These are phyloP conservation scores for Sweltsa coloradensis DNA, from an alignment of 1,140 invertebrate species.

Conservation along the genomic window DNA sequence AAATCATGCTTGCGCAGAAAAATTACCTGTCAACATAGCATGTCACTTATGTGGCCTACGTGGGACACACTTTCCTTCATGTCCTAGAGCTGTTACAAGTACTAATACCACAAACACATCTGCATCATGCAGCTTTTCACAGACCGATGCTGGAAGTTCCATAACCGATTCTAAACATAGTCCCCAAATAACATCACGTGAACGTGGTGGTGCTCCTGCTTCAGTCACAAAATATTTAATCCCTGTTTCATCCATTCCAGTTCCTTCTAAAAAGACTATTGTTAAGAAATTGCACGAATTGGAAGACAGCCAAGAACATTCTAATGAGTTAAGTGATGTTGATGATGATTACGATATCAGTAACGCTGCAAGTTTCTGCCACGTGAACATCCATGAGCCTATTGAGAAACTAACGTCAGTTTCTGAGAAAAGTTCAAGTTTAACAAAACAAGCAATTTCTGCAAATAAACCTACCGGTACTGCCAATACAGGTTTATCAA, in stretches of 20 bases:
- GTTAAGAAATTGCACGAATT: background rate
- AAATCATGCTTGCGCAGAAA: slow-evolving; percentile 46
- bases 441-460: too few relatives aligned
- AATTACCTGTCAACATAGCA: slow-evolving; percentile 10
- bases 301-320: slow-evolving; percentile 1
- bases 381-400: slow-evolving; percentile 14
- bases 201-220: too few relatives aligned
- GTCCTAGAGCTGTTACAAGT: slow-evolving; percentile 17
- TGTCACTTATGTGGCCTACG: slow-evolving; percentile 30
- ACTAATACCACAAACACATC: too few relatives aligned
- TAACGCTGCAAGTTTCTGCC: slow-evolving; percentile 16
- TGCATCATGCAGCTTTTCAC: too few relatives aligned
- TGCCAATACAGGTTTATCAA: too few relatives aligned
- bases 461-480: too few relatives aligned
- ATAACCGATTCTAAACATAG: too few relatives aligned
- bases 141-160: too few relatives aligned
- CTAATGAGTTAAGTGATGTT: slow-evolving; percentile 7
- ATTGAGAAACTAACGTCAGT: slow-evolving; percentile 16
- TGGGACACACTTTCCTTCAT: slow-evolving; percentile 25
- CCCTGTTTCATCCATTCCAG: too few relatives aligned
- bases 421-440: too few relatives aligned
- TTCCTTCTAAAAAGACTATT: too few relatives aligned
- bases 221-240: slow-evolving; percentile 7
- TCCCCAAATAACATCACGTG: too few relatives aligned
- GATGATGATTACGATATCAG: slow-evolving; percentile 14